Evolutionary conservation across 2,113 vertebrate species (phyloP), one percentile per base, ranked within the genome.

Genomic region (Eulacestoma nigropectus): DNA sequence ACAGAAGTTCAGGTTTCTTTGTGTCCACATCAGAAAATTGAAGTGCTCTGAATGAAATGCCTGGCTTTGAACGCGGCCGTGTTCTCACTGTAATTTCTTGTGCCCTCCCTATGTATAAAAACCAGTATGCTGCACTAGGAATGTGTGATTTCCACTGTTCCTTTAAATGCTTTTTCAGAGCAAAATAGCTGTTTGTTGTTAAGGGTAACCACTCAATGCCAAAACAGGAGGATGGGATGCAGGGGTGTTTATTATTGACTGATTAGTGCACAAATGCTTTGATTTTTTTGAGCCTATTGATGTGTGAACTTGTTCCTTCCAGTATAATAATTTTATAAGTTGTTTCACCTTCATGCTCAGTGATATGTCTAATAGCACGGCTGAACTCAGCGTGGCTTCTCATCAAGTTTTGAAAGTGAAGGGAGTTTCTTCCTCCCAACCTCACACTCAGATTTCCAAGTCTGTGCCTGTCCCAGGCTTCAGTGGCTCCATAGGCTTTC

Each of bases 231-330:
- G 47, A 49, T 92, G 30, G 62, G 64, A 42, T 5, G 14, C 41
- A 57, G 49, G 33, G 68, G 8, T 41, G 47, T 78, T 85, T 9
- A 4, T 46, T 93, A 16, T 37, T 32, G 60, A 59, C 33, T 33
- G 29, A 62, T 67, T 78, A 60, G 27, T 7, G n/a, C 47, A 56
- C 2, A 5, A 72, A 81, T 74, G n/a, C 52, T 57, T 81, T 22
- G 33, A 64, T 32, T 84, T n/a, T 74, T 50, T 72, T 11, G 13
- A 91, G 39, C 30, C 46, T 29, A 8, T 41, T 89, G 68, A 46
- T 81, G 52, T 84, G 77, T 57, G 72, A 84, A 59, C 52, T 92
- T 67, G 22, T 80, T 87, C 67, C 39, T 75, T 82, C 39, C 53
- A 22, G 22, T 56, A 8, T 67, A 63, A 81, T 65, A 79, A 64